Conservation (phyloP, 2,797 vertebrate genomes). For the Pempheris klunzingeri region DNA sequence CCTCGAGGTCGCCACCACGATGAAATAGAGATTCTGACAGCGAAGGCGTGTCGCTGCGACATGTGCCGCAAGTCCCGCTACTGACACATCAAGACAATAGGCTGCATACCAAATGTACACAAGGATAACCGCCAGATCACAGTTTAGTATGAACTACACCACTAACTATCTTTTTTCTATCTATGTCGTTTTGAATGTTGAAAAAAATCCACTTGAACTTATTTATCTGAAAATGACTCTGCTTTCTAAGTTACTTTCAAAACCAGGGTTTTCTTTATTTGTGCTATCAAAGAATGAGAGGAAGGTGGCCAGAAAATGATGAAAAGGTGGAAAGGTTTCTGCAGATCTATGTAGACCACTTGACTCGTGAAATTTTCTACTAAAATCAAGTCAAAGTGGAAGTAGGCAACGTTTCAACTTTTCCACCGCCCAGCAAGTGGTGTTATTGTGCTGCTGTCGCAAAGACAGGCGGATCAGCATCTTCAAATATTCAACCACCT, state of each 20-base stretch:
- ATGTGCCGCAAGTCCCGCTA: constrained; percentile 92
- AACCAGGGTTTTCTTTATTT: not conserved
- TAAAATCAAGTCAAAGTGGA: not conserved
- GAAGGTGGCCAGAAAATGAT: not conserved
- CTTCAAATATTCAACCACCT: too few relatives aligned
- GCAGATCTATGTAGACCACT: not conserved
- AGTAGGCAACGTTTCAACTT: too few relatives aligned
- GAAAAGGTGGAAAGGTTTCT: not conserved
- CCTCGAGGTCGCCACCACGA: constrained; percentile 80
- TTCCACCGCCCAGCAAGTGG: too few relatives aligned
- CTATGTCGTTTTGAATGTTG: constrained; percentile 24
- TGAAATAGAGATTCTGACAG: constrained; percentile 89
- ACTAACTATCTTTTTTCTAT: constrained; percentile 20
- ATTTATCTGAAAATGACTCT: constrained; percentile 16
- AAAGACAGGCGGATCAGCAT: too few relatives aligned
- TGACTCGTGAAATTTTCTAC: not conserved
- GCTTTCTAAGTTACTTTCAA: not conserved
- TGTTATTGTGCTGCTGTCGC: too few relatives aligned
- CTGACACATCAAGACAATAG: constrained; percentile 67
- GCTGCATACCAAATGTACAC: not conserved
- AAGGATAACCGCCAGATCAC: constrained; percentile 4
- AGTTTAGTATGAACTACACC: not conserved
- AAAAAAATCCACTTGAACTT: constrained; percentile 29
- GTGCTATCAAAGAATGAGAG: not conserved
- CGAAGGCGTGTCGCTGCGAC: constrained; percentile 90